Conservation (phyloP, 1,140 invertebrate genomes). For the Lordiphosa collinella region DNA sequence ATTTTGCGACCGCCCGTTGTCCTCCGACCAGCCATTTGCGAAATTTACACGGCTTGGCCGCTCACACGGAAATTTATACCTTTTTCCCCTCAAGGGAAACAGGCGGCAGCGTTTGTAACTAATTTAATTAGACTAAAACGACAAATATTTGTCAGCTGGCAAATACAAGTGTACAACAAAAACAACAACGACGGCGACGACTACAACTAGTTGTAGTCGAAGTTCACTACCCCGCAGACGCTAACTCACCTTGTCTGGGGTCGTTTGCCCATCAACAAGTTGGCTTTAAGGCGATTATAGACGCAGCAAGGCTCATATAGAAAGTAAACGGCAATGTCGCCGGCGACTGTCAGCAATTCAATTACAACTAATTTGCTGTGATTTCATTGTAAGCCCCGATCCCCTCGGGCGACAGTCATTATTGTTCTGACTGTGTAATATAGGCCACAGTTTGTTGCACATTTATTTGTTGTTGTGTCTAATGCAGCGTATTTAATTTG, state of each 20-base stretch:
- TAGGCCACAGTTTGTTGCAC: constrained; percentile 13
- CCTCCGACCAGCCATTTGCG: constrained; percentile 27
- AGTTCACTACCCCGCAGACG: neutral
- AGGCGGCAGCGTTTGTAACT: constrained; percentile 34
- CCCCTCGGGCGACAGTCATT: constrained; percentile 10
- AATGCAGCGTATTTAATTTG: constrained; percentile 52
- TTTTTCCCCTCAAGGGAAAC: constrained; percentile 50
- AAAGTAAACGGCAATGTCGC: constrained; percentile 17
- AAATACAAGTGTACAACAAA: constrained; percentile 17
- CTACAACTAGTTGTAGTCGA: neutral
- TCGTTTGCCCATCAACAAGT: constrained; percentile 57
- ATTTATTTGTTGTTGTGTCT: constrained; percentile 24
- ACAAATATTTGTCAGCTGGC: constrained; percentile 70
- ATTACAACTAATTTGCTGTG: constrained; percentile 71
- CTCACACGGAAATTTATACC: constrained; percentile 64
- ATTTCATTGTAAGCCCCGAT: constrained; percentile 56
- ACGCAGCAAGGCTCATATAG: constrained; percentile 15
- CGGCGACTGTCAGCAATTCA: constrained; percentile 51
- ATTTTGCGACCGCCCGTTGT: neutral
- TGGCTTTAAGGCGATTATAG: constrained; percentile 61
- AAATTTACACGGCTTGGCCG: constrained; percentile 45
- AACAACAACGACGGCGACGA: constrained; percentile 1
- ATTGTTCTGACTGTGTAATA: constrained; percentile 4
- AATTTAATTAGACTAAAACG: constrained; percentile 79
- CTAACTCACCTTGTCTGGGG: constrained; percentile 23